Percentiles rank a stretch among this genome's conserved stretches.
These are phyloP conservation scores for Cheumatopsyche charites DNA, from an alignment of 1,140 invertebrate species.

Conservation along the genomic window DNA sequence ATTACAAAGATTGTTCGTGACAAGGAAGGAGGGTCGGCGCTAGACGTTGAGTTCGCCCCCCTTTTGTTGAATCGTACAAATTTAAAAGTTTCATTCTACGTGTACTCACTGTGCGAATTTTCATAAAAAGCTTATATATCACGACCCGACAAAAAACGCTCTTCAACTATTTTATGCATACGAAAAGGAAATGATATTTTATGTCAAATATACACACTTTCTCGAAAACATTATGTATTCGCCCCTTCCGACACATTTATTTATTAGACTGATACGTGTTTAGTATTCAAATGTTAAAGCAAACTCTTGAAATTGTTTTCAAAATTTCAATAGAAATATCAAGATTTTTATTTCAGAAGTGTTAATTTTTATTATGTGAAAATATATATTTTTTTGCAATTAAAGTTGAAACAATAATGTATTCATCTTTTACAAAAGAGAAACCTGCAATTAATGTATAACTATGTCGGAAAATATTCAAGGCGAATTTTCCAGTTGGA, in stretches of 20 bases:
- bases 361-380: too few relatives aligned
- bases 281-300: too few relatives aligned
- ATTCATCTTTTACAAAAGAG: too few relatives aligned
- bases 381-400: too few relatives aligned
- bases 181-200: slow-evolving; percentile 13
- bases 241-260: not conserved
- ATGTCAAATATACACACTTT: not conserved
- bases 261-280: not conserved
- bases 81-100: slow-evolving; percentile 18
- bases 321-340: too few relatives aligned
- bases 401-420: too few relatives aligned
- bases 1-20: slow-evolving; percentile 35
- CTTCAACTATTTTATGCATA: slow-evolving; percentile 7
- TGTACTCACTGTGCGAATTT: not conserved
- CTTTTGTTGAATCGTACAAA: not conserved
- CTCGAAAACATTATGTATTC: not conserved
- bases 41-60: not conserved
- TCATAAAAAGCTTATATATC: too few relatives aligned
- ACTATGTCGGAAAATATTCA: too few relatives aligned
- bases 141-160: not conserved
- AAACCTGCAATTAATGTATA: too few relatives aligned
- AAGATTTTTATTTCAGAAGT: too few relatives aligned
- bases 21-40: not conserved
- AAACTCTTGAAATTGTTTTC: too few relatives aligned
- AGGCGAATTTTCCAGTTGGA: not conserved